Base-by-base conservation (phyloP, 2,888 invertebrate species). In the Caradrina clavipalpis region DNA sequence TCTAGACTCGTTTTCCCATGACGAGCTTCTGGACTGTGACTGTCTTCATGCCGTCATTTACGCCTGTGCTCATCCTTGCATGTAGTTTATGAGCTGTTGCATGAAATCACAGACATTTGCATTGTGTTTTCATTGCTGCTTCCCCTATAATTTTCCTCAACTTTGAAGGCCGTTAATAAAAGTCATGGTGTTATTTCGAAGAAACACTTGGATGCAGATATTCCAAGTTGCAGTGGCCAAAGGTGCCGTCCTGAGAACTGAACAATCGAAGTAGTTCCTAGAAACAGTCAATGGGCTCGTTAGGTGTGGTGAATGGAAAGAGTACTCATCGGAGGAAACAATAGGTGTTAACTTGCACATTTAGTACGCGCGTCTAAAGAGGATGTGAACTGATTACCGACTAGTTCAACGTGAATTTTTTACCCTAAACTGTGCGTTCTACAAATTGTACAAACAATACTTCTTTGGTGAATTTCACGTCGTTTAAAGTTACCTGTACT, bases 1-100 rank as follows among this genome's bases (percentile, higher is more conserved):
- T 89, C 88, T 90, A 85, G 86, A 83, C 76, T 83, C 87, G 88
- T 84, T 82, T 94, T 95, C 95, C 95, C 95, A 94, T 94, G 94
- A 93, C 94, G 92, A 84, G 55, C 86, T 89, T 89, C 90, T 93
- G 89, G 89, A 93, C 90, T 94, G 93, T 91, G 89, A 87, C 84
- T 91, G 89, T 86, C 81, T 80, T 83, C 81, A 81, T 73, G 45
- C 80, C 80, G 81, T 86, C 81, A 87, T 87, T 87, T 85, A 84
- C 78, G 80, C 73, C 80, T 78, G 76, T 86, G 86, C 78, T 83
- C 86, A 87, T 72, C 83, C 82, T 87, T 85, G 81, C 90, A 87
- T 90, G 80, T 66, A 87, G 71, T 70, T 70, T 76, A 73, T 73
- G 67, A 61, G 50, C 55, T 74, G 60, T 73, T 74, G 66, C 79